phyloP scores from a whole-genome alignment of 2,888 invertebrate genomes.

The Rutpela maculata region DNA sequence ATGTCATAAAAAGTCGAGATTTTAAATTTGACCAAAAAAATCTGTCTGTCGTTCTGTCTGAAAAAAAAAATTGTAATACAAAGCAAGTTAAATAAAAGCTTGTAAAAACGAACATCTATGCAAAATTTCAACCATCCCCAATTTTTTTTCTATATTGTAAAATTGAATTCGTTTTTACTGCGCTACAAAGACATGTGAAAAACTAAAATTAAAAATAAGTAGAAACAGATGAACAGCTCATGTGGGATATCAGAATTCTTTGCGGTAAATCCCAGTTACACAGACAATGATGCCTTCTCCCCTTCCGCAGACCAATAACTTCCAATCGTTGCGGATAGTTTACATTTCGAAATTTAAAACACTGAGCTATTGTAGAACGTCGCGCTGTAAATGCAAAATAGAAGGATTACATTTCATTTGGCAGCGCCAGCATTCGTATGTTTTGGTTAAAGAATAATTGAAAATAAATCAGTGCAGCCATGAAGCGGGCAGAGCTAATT shows the following conservation, averaged over 20 bases:
- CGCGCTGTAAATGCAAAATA: constrained; percentile 32
- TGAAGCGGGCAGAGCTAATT: constrained; percentile 62
- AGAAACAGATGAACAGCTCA: background rate
- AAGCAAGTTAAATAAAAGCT: too few species aligned
- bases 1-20: too few species aligned
- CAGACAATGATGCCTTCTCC: background rate
- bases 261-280: background rate
- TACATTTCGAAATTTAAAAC: constrained; percentile 1
- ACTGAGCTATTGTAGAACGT: background rate
- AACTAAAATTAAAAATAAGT: too few species aligned
- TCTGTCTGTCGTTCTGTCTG: too few species aligned
- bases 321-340: background rate
- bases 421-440: constrained; percentile 40
- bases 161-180: too few species aligned
- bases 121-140: too few species aligned
- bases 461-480: constrained; percentile 63
- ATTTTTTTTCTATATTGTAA: too few species aligned
- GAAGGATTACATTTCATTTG: constrained; percentile 40
- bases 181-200: too few species aligned
- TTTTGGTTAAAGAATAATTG: constrained; percentile 60
- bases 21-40: too few species aligned
- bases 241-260: background rate
- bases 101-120: too few species aligned
- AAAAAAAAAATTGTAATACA: too few species aligned
- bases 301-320: background rate